These are phyloP conservation scores for Austrofundulus limnaeus DNA, from an alignment of 2,113 vertebrate genomes.

Conservation along the genomic window DNA sequence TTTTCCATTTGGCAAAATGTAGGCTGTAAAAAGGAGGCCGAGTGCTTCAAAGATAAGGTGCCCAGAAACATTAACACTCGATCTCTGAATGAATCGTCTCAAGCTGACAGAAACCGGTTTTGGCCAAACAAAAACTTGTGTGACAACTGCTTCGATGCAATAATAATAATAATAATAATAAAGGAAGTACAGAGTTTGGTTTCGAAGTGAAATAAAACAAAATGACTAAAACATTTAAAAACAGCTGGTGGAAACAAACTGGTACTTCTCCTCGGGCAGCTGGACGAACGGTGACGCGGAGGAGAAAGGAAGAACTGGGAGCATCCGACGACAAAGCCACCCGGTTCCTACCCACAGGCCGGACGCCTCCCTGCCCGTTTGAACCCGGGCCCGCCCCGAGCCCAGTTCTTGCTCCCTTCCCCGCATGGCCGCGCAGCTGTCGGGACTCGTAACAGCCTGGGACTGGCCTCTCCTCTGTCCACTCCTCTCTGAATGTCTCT, in stretches of 20 bases:
- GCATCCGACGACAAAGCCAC: background rate
- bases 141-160: constrained; percentile 25
- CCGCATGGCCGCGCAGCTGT: constrained; percentile 63
- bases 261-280: constrained; percentile 37
- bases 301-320: constrained; percentile 43
- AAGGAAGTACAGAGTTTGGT: constrained; percentile 15
- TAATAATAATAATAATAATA: constrained; percentile 2
- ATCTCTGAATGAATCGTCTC: background rate
- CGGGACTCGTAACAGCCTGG: constrained; percentile 75
- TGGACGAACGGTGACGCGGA: constrained; percentile 20
- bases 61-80: constrained; percentile 12
- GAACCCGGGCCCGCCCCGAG: constrained; percentile 10
- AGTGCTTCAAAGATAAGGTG: constrained; percentile 38
- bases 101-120: constrained; percentile 26
- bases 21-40: constrained; percentile 25
- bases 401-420: constrained; percentile 53
- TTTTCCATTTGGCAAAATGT: constrained; percentile 24
- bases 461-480: constrained; percentile 74
- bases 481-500: constrained; percentile 77
- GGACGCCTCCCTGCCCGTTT: background rate
- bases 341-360: background rate
- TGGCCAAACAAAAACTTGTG: constrained; percentile 14
- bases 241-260: constrained; percentile 46
- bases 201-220: constrained; percentile 24
- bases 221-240: constrained; percentile 26